Percentiles rank a stretch among this genome's conserved stretches.
phyloP scores from a whole-genome alignment of 2,888 invertebrate genomes.

The Drosophila phalerata region DNA sequence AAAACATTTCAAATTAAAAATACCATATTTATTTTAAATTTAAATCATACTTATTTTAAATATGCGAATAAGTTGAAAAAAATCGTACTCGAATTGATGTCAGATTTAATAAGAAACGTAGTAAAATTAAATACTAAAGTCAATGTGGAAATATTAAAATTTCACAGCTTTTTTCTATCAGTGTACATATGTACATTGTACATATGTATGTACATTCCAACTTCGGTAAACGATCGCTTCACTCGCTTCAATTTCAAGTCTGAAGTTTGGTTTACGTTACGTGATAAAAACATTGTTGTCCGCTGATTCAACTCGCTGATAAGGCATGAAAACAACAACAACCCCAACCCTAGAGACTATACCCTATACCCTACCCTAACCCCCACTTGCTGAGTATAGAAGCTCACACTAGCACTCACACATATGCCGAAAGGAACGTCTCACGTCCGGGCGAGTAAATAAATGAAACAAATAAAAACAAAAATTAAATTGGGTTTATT shows the following conservation, averaged over 20 bases:
- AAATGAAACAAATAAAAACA: conserved; percentile 75
- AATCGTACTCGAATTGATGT: too few species aligned
- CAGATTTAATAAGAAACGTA: too few species aligned
- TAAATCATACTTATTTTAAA: too few species aligned
- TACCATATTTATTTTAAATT: too few species aligned
- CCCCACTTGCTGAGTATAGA: conserved; percentile 8
- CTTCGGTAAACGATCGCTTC: not conserved
- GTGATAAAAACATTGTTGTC: conserved; percentile 66
- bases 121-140: too few species aligned
- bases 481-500: conserved; percentile 77
- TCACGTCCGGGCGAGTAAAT: conserved; percentile 68
- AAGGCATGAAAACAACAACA: conserved; percentile 37
- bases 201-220: not conserved
- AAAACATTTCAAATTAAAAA: too few species aligned
- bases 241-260: conserved; percentile 21
- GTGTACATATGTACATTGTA: not conserved
- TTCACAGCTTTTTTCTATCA: too few species aligned
- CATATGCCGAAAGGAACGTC: not conserved
- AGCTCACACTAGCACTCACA: conserved; percentile 4
- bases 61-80: too few species aligned
- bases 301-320: conserved; percentile 64
- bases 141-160: too few species aligned
- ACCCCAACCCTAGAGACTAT: not conserved
- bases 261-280: conserved; percentile 52
- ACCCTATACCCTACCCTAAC: not conserved